These are phyloP conservation scores for Eira barbara DNA, from an alignment of 2,113 vertebrate genomes.

Conservation along the genomic window DNA sequence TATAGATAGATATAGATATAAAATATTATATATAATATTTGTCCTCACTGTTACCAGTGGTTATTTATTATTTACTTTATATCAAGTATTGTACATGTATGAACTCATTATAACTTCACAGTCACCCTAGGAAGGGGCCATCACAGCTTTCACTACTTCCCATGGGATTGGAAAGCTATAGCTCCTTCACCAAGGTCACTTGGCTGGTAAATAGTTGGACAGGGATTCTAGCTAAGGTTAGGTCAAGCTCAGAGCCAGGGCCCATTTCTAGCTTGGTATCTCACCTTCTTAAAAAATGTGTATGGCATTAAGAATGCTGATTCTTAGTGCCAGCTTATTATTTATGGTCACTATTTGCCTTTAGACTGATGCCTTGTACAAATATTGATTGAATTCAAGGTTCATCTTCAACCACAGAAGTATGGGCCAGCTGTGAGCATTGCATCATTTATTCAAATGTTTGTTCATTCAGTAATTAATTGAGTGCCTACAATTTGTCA, in stretches of 20 bases:
- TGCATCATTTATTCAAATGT: background rate
- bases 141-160: background rate
- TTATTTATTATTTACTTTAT: background rate
- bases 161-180: background rate
- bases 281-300: background rate
- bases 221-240: too few relatives aligned
- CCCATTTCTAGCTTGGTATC: background rate
- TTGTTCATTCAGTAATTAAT: background rate
- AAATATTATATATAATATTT: background rate
- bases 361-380: background rate
- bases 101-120: background rate
- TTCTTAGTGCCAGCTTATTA: background rate
- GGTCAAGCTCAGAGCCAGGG: background rate
- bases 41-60: background rate
- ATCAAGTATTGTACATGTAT: background rate
- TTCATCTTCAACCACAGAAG: background rate
- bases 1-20: background rate
- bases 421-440: rapidly evolving
- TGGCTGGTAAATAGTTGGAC: background rate
- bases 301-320: too few relatives aligned
- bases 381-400: background rate
- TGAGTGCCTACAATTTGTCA: background rate
- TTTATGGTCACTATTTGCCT: background rate
- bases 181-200: background rate
- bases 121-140: too few relatives aligned